A percentile compares a stretch with the other conserved stretches of the same genome.
These are phyloP conservation scores for Mastacembelus armatus DNA, from an alignment of 2,797 vertebrate species.

Conservation along the genomic window DNA sequence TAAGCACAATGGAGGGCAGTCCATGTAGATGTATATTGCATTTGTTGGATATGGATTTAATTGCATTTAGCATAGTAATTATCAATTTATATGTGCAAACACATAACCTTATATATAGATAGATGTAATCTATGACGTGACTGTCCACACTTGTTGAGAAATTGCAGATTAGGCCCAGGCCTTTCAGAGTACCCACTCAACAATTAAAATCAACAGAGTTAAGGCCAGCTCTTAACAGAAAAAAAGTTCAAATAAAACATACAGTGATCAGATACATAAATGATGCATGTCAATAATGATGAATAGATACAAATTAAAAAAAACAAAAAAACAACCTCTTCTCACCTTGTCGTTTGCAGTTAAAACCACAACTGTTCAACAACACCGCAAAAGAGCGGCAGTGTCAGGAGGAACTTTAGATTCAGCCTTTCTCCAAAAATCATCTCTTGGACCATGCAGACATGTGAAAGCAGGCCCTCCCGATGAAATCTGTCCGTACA, in stretches of 20 bases:
- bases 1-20: conserved; percentile 60
- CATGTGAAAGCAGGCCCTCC: conserved; percentile 25
- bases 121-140: conserved; percentile 66
- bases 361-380: conserved; percentile 38
- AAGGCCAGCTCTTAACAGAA: conserved; percentile 83
- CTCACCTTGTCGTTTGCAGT: conserved; percentile 41
- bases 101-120: conserved; percentile 69
- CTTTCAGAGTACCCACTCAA: conserved; percentile 74
- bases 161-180: conserved; percentile 72
- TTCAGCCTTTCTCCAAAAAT: conserved; percentile 50
- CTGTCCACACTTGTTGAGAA: conserved; percentile 73
- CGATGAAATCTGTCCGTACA: conserved; percentile 62
- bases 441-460: conserved; percentile 24
- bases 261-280: conserved; percentile 76
- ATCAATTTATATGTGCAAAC: conserved; percentile 70
- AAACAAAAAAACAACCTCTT: conserved; percentile 22
- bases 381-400: conserved; percentile 27
- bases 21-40: conserved; percentile 68
- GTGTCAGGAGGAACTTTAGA: conserved; percentile 40
- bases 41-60: conserved; percentile 67
- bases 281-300: conserved; percentile 66
- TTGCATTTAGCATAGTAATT: conserved; percentile 67
- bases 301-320: conserved; percentile 50
- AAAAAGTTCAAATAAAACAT: conserved; percentile 68
- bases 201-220: conserved; percentile 72